Evolutionary conservation across 1,140 invertebrate species (phyloP), one percentile per base, ranked within the genome.

Genomic region (Myzus persicae): DNA sequence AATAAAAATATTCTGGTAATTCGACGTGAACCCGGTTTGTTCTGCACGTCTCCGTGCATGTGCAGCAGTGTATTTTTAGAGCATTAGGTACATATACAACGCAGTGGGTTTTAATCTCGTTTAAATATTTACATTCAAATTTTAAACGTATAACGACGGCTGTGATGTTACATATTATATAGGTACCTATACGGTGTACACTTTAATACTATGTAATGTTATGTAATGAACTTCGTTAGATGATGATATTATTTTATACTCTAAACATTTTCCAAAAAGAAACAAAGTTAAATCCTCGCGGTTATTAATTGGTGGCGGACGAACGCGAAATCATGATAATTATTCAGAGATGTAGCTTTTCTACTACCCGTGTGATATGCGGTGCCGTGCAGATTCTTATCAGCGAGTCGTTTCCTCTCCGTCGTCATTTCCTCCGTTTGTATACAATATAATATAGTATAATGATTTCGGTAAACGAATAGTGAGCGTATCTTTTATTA

Each of bases 81-180:
- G 59, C 11, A 67, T n/a, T n/a, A 18, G 9, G 31, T 18, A 18
- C 4, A 14, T 67, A 51, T 20, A 22, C 20, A 54, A 54, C 54
- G 54, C 8, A 31, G 31, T 67, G 18, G 11, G 31, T 67, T 67
- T 67, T 67, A n/a, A 67, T 67, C 59, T 67, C 59, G n/a, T 67
- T 67, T 18, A 67, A 67, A 67, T 67, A 67, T 67, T 67, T 67
- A n/a, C 59, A 67, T 67, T 67, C n/a, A n/a, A 67, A 67, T 67
- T 67, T 67, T n/a, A 18, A 67, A n/a, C 14, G 31, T 31, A 18
- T 51, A 22, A 51, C 20, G 46, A 59, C 26, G 3, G 11, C 9
- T 31, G 54, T 6, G 31, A 31, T 18, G 59, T 67, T 18, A n/a
- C 11, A 59, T 31, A 59, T 51, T 51, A 51, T 51, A 51, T 51